Conservation (phyloP, 1,140 invertebrate species). For the Diploscapter pachys region DNA sequence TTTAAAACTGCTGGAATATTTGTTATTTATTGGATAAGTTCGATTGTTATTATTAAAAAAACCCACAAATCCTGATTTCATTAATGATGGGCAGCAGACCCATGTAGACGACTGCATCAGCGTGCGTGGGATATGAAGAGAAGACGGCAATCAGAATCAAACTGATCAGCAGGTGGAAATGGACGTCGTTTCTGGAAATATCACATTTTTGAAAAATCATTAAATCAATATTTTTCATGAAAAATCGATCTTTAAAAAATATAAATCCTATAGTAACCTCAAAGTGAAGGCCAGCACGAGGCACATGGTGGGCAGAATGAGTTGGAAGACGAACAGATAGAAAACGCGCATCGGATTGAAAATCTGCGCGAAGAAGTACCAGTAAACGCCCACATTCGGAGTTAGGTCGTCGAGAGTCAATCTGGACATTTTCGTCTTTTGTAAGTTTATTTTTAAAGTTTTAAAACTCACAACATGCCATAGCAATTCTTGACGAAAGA, state of each 20-base stretch:
- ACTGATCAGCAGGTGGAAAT: conserved; percentile 78
- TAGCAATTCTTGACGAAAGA: conserved; percentile 44
- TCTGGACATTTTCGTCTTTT: conserved; percentile 41
- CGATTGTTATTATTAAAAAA: conserved; percentile 60
- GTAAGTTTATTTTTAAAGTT: neutral
- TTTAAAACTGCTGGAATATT: too few relatives aligned
- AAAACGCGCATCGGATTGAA: conserved; percentile 94
- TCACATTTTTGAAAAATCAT: neutral
- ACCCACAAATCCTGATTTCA: conserved; percentile 78
- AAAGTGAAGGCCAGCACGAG: conserved; percentile 81
- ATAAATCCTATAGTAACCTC: conserved; percentile 60
- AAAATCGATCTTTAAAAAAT: neutral
- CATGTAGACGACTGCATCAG: conserved; percentile 87
- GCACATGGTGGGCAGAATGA: conserved; percentile 88
- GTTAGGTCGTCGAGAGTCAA: conserved; percentile 80
- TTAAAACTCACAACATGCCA: conserved; percentile 63
- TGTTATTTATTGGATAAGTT: too few relatives aligned
- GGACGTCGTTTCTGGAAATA: conserved; percentile 70
- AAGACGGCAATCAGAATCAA: conserved; percentile 83
- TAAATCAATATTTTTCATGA: conserved; percentile 15
- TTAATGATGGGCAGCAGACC: conserved; percentile 84
- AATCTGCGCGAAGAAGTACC: conserved; percentile 99
- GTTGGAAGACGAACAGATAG: conserved; percentile 92
- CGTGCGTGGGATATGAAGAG: conserved; percentile 91
- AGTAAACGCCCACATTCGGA: conserved; percentile 95